Base-by-base conservation (phyloP, 2,797 vertebrate species). In the Poecilia gillii region DNA sequence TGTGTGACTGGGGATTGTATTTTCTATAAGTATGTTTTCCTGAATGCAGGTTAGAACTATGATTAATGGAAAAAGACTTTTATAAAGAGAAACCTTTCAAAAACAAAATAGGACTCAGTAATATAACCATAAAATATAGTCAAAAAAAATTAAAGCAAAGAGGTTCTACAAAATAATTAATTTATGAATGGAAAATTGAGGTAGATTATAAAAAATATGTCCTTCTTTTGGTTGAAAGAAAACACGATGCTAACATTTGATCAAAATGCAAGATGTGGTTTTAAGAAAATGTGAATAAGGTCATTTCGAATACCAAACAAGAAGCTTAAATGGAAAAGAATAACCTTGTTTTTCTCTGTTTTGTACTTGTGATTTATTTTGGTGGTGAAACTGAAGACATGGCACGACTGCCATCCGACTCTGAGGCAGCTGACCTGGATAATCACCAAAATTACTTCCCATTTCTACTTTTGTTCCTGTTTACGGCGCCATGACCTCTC, bases 401-500 rank as follows among this genome's bases (percentile, higher is more conserved):
- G 62, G 49, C 62, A 84, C 14, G 71, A 85, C 20, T 45, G 78
- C 68, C 72, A 73, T 57, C 25, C 12, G 51, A 4, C 41, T 49
- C 3, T 76, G 2, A 80, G 59, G 68, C 59, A 55, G 80, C 73
- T 85, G 20, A 64, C 23, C 41, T 0, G 7, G 66, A 31, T 33
- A 39, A 81, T 81, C 71, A 84, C 75, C 76, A 75, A 20, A 18
- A 76, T 12, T 6, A 83, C 75, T 91, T 93, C 88, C 88, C 79
- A 36, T 91, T 92, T 88, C 47, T 45, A 49, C 31, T 16, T 33
- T 33, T 33, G 31, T 51, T 74, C 28, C 3, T 47, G 41, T 46
- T 9, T 47, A 53, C 23, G 18, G 72, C 51, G 78, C 41, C 20
- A 12, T 51, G 64, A 25, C 64, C 3, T 74, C 8, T 73, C 1